These are phyloP conservation scores for Heliornis fulica DNA, from an alignment of 2,113 vertebrate genomes.

Conservation along the genomic window DNA sequence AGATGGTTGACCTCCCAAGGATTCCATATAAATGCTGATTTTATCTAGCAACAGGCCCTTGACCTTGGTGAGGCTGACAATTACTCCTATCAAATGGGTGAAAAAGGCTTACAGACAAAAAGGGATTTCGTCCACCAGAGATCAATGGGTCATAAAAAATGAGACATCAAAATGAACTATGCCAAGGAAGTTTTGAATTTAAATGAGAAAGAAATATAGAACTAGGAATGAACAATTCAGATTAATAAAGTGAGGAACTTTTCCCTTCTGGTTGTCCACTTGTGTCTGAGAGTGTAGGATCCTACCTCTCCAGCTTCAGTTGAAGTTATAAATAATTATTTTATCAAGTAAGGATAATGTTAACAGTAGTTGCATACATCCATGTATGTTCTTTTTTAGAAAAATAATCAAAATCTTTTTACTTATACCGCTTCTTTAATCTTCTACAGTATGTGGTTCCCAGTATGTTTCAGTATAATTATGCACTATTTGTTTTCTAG, in stretches of 20 bases:
- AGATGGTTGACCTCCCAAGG: conserved; percentile 32
- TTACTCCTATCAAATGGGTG: conserved; percentile 32
- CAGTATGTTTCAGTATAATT: neutral
- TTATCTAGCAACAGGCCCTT: conserved; percentile 39
- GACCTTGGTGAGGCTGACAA: conserved; percentile 52
- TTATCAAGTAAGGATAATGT: neutral
- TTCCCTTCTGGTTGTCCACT: neutral
- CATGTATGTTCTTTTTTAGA: neutral
- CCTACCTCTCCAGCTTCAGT: neutral
- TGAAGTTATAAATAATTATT: neutral
- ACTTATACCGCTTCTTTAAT: neutral
- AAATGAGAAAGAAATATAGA: neutral
- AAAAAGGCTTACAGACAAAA: conserved; percentile 48
- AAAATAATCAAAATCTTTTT: neutral
- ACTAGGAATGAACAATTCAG: neutral
- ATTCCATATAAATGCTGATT: conserved; percentile 59
- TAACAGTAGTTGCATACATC: neutral
- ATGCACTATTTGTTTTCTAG: neutral
- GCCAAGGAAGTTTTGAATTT: conserved; percentile 13
- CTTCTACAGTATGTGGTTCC: neutral
- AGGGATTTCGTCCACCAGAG: neutral
- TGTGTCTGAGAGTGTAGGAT: neutral
- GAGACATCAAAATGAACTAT: neutral
- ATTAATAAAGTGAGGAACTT: neutral
- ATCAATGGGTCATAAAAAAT: conserved; percentile 37